Percentiles rank a stretch among this genome's conserved stretches.
Conservation (phyloP, 2,888 invertebrate genomes). For the Arenicola marina region DNA sequence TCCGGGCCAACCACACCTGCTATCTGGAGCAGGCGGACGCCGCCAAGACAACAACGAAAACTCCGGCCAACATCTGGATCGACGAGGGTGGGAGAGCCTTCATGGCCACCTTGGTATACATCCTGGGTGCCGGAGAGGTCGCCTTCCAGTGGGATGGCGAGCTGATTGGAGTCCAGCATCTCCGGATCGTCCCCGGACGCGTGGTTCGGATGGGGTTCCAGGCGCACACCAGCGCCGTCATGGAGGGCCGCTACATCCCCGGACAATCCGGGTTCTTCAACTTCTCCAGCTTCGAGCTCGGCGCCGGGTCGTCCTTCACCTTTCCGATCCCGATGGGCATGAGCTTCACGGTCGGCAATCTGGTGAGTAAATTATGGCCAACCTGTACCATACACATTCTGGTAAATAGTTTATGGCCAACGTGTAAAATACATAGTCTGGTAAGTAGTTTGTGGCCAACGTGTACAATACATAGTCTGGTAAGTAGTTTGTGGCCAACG, state of each 20-base stretch:
- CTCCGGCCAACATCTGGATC: conserved; percentile 42
- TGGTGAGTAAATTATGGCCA: conserved; percentile 40
- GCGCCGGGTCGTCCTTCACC: conserved; percentile 35
- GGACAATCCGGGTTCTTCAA: conserved; percentile 39
- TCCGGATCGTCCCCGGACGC: conserved; percentile 43
- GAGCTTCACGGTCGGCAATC: conserved; percentile 39
- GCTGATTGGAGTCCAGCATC: conserved; percentile 41
- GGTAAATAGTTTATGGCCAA: no score
- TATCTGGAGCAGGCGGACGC: conserved; percentile 35
- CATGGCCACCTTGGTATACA: conserved; percentile 41
- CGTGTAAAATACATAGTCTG: no score
- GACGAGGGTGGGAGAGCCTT: conserved; percentile 37
- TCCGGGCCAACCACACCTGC: conserved; percentile 32
- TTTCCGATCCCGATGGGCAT: conserved; percentile 42
- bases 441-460: no score
- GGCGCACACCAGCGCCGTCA: conserved; percentile 39
- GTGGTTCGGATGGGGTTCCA: conserved; percentile 35
- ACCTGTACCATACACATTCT: no score
- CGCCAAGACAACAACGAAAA: conserved; percentile 30
- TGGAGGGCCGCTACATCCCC: conserved; percentile 28
- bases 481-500: no score
- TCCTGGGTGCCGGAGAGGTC: conserved; percentile 42
- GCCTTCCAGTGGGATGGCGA: conserved; percentile 43
- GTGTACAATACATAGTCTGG: no score
- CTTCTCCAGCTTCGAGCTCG: conserved; percentile 43